Conservation (phyloP, 2,888 invertebrate species). For the Pyrocoelia pectoralis region DNA sequence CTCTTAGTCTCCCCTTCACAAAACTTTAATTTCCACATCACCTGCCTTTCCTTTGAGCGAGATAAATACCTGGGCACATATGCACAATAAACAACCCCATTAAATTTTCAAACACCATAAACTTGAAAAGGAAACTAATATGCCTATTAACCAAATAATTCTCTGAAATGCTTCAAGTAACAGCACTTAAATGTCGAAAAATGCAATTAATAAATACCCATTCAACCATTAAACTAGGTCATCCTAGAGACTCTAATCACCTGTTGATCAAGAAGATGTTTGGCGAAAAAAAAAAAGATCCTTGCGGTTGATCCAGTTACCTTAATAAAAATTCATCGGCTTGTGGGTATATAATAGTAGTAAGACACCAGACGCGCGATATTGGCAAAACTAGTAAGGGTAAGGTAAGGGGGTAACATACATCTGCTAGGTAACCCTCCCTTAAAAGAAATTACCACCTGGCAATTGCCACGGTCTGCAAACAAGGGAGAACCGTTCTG, state of each 20-base stretch:
- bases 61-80: conserved; percentile 37
- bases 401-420: conserved; percentile 50
- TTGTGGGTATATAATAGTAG: conserved; percentile 6
- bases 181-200: not conserved
- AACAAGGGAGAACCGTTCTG: conserved; percentile 54
- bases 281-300: conserved; percentile 10
- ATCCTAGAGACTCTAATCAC: conserved; percentile 7
- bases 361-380: conserved; percentile 35
- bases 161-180: not conserved
- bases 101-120: conserved; percentile 36
- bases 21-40: conserved; percentile 42
- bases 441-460: conserved; percentile 61
- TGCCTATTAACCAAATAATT: conserved; percentile 21
- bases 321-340: not conserved
- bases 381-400: conserved; percentile 35
- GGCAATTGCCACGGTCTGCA: conserved; percentile 60
- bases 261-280: not conserved
- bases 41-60: conserved; percentile 40
- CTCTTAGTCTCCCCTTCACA: conserved; percentile 23
- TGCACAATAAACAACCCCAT: conserved; percentile 37
- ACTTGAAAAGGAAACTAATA: conserved; percentile 26
- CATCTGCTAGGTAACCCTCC: conserved; percentile 59
- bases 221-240: conserved; percentile 8
- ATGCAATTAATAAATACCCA: conserved; percentile 11
- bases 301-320: conserved; percentile 25